phyloP scores from a whole-genome alignment of 2,888 invertebrate species.

The Adela reaumurella region DNA sequence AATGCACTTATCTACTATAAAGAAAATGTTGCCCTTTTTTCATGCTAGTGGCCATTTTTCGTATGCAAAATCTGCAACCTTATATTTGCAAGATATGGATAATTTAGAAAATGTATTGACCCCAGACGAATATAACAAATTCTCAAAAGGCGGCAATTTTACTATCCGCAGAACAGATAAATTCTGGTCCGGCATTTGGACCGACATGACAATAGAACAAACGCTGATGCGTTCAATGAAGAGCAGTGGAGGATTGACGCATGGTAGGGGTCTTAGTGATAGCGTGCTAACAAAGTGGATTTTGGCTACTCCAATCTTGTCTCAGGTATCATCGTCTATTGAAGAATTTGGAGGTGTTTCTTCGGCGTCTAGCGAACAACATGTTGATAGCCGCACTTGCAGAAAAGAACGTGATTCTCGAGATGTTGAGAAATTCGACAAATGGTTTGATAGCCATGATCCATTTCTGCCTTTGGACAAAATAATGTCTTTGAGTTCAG shows the following conservation, averaged over 20 bases:
- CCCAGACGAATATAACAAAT: conserved; percentile 8
- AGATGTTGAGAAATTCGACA: conserved; percentile 8
- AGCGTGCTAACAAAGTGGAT: conserved; percentile 14
- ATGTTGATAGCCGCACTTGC: background rate
- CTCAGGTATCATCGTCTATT: conserved; percentile 12
- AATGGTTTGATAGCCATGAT: conserved; percentile 8
- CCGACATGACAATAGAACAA: conserved; percentile 15
- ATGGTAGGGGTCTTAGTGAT: conserved; percentile 10
- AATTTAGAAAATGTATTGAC: conserved; percentile 9
- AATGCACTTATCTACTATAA: conserved; percentile 16
- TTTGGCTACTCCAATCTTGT: conserved; percentile 11
- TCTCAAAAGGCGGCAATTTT: conserved; percentile 8
- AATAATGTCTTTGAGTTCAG: conserved; percentile 10
- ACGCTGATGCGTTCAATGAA: conserved; percentile 5
- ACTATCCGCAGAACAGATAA: conserved; percentile 11
- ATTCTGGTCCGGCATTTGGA: conserved; percentile 13
- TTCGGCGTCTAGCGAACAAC: background rate
- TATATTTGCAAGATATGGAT: conserved; percentile 13
- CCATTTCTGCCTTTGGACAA: conserved; percentile 7
- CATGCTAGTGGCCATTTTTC: conserved; percentile 15
- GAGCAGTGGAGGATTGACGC: conserved; percentile 2
- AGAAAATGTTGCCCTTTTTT: conserved; percentile 19
- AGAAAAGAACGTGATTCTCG: conserved; percentile 7
- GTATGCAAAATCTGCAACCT: conserved; percentile 7
- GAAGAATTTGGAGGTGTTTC: conserved; percentile 1